These are phyloP conservation scores for Forbesichthys papilliferus DNA, from an alignment of 2,113 vertebrate genomes.

Conservation along the genomic window DNA sequence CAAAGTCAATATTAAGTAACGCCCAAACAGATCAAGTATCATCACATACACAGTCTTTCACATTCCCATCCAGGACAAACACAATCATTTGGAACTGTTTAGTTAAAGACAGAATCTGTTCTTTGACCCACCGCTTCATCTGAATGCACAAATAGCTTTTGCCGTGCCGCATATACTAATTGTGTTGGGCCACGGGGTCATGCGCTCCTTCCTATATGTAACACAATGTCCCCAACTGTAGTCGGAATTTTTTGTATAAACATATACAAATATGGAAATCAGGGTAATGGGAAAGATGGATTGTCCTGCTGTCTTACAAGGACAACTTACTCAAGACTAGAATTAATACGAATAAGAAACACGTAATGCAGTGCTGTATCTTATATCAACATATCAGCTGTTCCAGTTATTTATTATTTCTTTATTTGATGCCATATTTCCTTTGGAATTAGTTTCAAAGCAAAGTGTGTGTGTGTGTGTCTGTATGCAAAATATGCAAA, in stretches of 20 bases:
- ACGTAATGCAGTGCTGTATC: no score
- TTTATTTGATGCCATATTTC: no score
- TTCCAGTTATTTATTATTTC: no score
- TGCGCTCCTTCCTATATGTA: constrained; percentile 2
- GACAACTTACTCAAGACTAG: neutral
- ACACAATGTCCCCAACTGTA: neutral
- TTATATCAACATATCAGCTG: no score
- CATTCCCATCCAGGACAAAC: constrained; percentile 49
- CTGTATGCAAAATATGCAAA: no score
- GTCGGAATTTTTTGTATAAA: constrained; percentile 6
- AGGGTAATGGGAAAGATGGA: constrained; percentile 12
- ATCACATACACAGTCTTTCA: constrained; percentile 24
- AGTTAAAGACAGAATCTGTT: constrained; percentile 24
- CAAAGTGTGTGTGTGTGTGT: no score
- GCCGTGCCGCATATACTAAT: constrained; percentile 25
- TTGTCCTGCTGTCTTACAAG: neutral
- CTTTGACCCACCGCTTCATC: constrained; percentile 15
- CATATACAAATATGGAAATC: neutral
- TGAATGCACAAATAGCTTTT: constrained; percentile 23
- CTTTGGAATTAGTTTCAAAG: no score
- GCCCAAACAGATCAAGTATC: constrained; percentile 8
- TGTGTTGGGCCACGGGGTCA: constrained; percentile 15
- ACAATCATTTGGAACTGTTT: constrained; percentile 20
- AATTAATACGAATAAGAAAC: no score
- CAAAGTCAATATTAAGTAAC: constrained; percentile 45